Conservation (phyloP, 1,140 invertebrate species). For the Idris sp. region DNA sequence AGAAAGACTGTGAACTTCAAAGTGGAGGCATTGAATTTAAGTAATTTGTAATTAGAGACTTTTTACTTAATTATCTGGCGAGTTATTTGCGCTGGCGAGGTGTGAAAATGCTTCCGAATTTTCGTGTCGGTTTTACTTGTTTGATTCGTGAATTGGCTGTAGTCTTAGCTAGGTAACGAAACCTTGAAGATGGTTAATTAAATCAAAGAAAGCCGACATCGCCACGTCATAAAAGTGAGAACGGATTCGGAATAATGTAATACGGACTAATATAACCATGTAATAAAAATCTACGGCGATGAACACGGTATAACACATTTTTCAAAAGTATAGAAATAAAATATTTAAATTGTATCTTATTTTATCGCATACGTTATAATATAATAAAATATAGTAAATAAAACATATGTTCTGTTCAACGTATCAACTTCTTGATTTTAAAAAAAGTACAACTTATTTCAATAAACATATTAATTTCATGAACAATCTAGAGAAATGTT, state of each 20-base stretch:
- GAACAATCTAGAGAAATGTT: too few relatives aligned
- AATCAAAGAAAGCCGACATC: conserved; percentile 75
- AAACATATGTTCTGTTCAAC: too few relatives aligned
- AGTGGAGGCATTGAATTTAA: conserved; percentile 22
- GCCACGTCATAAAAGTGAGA: conserved; percentile 76
- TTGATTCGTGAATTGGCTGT: conserved; percentile 61
- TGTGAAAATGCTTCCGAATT: conserved; percentile 66
- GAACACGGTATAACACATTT: conserved; percentile 57
- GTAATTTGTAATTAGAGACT: conserved; percentile 46
- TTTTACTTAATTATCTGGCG: conserved; percentile 30
- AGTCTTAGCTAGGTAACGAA: conserved; percentile 63
- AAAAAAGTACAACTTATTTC: too few relatives aligned
- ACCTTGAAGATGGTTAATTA: conserved; percentile 74
- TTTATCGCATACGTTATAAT: too few relatives aligned
- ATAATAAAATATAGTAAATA: too few relatives aligned
- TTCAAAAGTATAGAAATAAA: conserved; percentile 55
- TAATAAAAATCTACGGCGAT: conserved; percentile 74
- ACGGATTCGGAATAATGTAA: conserved; percentile 71
- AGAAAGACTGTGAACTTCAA: neutral
- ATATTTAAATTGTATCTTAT: conserved; percentile 24
- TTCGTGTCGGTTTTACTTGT: conserved; percentile 58
- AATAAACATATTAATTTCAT: too few relatives aligned
- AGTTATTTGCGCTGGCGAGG: conserved; percentile 48
- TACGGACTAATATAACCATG: conserved; percentile 72
- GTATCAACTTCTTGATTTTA: too few relatives aligned